phyloP scores from a whole-genome alignment of 2,888 invertebrate genomes.

The Tridacna gigas region DNA sequence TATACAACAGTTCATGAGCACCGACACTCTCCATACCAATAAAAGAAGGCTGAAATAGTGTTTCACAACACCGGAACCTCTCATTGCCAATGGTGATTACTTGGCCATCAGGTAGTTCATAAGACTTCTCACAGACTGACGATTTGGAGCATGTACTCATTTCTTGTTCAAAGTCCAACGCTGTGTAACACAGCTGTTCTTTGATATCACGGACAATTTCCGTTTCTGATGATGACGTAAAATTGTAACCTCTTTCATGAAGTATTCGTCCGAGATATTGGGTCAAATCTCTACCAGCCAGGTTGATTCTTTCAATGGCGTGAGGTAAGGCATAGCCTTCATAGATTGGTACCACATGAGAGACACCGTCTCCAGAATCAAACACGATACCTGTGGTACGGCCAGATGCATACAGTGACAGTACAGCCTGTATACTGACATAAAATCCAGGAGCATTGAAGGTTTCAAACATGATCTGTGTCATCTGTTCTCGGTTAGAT shows the following conservation, averaged over 20 bases:
- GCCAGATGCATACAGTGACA: constrained; percentile 96
- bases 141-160: constrained; percentile 75
- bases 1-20: constrained; percentile 80
- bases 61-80: constrained; percentile 74
- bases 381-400: constrained; percentile 73
- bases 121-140: constrained; percentile 34
- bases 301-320: constrained; percentile 69
- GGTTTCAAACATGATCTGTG: constrained; percentile 88
- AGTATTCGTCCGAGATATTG: constrained; percentile 72
- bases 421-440: constrained; percentile 96
- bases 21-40: constrained; percentile 75
- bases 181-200: constrained; percentile 71
- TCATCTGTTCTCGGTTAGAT: constrained; percentile 97
- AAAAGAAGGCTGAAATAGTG: constrained; percentile 75
- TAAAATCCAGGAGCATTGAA: constrained; percentile 97
- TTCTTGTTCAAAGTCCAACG: constrained; percentile 82
- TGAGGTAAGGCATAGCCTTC: constrained; percentile 76
- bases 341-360: constrained; percentile 63
- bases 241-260: constrained; percentile 84
- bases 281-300: constrained; percentile 73
- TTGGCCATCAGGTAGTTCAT: constrained; percentile 78
- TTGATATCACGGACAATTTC: constrained; percentile 66
- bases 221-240: constrained; percentile 77
- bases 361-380: constrained; percentile 74
- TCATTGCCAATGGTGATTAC: constrained; percentile 81